Percentiles rank a stretch among this genome's conserved stretches.
Conservation (phyloP, 2,888 invertebrate genomes). For the Drosophila greeni region DNA sequence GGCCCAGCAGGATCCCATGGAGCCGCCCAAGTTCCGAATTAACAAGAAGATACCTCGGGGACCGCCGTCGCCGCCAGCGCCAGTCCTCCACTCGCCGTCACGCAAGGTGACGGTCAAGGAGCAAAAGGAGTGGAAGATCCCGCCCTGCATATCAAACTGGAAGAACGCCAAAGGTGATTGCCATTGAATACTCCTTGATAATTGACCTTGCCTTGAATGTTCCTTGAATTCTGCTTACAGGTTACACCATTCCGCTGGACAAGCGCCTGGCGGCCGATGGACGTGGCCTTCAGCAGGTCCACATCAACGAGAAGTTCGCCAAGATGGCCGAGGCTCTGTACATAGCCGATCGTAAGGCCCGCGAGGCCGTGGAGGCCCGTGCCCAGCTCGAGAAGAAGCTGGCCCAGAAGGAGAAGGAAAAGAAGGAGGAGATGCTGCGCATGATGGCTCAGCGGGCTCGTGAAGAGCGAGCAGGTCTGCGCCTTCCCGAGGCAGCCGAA, state of each 20-base stretch:
- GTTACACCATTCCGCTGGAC: conserved; percentile 95
- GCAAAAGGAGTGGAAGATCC: conserved; percentile 98
- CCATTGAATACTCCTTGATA: conserved; percentile 73
- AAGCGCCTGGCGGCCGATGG: conserved; percentile 99
- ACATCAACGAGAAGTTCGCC: conserved; percentile 99
- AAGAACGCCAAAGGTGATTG: conserved; percentile 93
- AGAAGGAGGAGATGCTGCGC: conserved; percentile 96
- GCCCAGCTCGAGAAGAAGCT: conserved; percentile 97
- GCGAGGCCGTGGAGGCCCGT: conserved; percentile 97
- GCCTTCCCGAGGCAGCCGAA: conserved; percentile 78
- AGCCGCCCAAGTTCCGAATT: conserved; percentile 98
- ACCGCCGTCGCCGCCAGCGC: conserved; percentile 99
- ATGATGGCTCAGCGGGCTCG: conserved; percentile 96
- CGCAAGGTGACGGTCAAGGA: conserved; percentile 98
- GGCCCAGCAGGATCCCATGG: conserved; percentile 97
- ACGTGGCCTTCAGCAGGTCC: conserved; percentile 96
- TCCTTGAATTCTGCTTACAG: conserved; percentile 10
- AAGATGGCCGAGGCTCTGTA: conserved; percentile 98
- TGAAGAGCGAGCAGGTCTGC: conserved; percentile 92
- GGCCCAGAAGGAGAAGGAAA: conserved; percentile 98
- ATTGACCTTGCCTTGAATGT: background rate
- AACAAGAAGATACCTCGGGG: conserved; percentile 99
- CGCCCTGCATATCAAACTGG: conserved; percentile 99
- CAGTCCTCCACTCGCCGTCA: conserved; percentile 98
- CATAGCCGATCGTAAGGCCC: conserved; percentile 97